phyloP scores from a whole-genome alignment of 2,113 vertebrate genomes.

The Chrysemys picta region DNA sequence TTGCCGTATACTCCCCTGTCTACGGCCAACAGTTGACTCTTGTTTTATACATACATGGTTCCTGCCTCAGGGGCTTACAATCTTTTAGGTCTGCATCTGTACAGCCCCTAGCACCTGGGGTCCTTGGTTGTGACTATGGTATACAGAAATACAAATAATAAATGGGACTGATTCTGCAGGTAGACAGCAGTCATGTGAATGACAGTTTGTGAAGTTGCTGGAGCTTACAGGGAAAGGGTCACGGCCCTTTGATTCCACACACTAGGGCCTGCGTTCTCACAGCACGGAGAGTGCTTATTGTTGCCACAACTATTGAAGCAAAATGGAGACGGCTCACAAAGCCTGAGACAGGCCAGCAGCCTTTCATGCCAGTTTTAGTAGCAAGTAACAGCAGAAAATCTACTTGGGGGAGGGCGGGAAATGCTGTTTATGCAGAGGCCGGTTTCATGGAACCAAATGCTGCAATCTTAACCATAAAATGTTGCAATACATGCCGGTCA shows the following conservation, averaged over 20 bases:
- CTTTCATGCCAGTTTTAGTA: constrained; percentile 32
- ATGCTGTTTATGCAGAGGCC: constrained; percentile 48
- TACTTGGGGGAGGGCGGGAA: neutral
- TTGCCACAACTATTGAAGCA: neutral
- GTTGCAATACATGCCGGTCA: constrained; percentile 15
- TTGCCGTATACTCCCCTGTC: neutral
- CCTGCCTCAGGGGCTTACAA: too few relatives aligned
- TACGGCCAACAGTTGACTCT: neutral
- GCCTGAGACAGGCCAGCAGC: neutral
- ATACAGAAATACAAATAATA: neutral
- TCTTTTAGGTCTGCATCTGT: neutral
- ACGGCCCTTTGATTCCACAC: neutral
- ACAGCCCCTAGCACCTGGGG: neutral
- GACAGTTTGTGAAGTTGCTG: neutral
- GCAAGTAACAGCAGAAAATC: constrained; percentile 46
- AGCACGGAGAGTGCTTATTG: neutral
- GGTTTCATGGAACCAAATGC: constrained; percentile 55
- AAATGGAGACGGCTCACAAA: neutral
- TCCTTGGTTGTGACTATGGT: neutral
- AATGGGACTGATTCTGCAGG: neutral
- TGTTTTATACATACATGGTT: neutral
- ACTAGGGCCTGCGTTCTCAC: neutral
- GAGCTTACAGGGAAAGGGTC: neutral
- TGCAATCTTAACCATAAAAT: constrained; percentile 11
- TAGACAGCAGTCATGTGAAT: neutral